These are phyloP conservation scores for Drosophila mimetica DNA, from an alignment of 2,888 invertebrate species.

Conservation along the genomic window DNA sequence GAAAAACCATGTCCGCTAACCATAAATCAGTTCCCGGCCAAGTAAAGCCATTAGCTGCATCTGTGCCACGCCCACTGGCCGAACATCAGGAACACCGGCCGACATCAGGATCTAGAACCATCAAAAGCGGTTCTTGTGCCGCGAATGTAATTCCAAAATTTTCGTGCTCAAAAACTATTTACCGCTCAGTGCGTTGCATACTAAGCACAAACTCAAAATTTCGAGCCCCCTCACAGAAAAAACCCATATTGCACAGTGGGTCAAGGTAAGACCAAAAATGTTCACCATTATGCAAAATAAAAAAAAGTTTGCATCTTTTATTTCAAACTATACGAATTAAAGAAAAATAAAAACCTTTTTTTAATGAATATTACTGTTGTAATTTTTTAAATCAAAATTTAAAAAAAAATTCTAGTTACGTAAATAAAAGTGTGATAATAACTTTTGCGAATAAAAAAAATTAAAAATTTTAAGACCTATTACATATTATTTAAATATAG, in stretches of 20 bases:
- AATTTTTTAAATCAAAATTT: no score
- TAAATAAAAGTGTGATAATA: no score
- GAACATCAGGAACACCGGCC: slow-evolving; percentile 19
- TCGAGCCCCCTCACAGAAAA: slow-evolving; percentile 30
- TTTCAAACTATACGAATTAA: no score
- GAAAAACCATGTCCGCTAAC: slow-evolving; percentile 41
- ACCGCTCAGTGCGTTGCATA: slow-evolving; percentile 63
- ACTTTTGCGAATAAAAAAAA: no score
- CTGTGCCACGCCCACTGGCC: slow-evolving; percentile 53
- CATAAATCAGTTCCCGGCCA: slow-evolving; percentile 63
- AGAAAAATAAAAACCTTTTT: no score
- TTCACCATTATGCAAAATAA: no score
- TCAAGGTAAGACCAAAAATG: neutral
- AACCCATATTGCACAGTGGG: slow-evolving; percentile 48
- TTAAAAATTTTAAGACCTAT: no score
- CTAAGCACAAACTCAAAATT: slow-evolving; percentile 57
- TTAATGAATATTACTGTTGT: no score
- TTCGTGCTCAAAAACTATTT: slow-evolving; percentile 76
- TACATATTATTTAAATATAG: no score
- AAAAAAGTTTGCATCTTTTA: no score
- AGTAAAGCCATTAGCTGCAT: slow-evolving; percentile 66
- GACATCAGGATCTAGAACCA: slow-evolving; percentile 28
- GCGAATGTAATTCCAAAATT: slow-evolving; percentile 60
- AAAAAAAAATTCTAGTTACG: no score
- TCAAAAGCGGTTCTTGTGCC: slow-evolving; percentile 26